These are phyloP conservation scores for Ennomos erosarius DNA, from an alignment of 2,888 invertebrate species.

Conservation along the genomic window DNA sequence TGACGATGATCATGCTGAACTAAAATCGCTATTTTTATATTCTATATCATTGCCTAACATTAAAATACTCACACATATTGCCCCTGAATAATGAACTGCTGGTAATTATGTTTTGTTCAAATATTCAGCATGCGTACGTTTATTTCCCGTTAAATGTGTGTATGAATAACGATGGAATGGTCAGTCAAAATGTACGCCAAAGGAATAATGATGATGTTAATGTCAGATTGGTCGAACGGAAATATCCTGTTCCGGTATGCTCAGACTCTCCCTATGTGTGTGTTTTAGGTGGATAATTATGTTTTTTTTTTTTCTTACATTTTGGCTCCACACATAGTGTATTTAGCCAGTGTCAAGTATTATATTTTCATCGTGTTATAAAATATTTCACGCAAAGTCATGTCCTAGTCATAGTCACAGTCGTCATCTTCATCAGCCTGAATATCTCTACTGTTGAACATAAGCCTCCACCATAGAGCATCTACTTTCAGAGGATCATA, in stretches of 20 bases:
- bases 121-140: slow-evolving; percentile 18
- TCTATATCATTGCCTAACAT: not conserved
- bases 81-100: not conserved
- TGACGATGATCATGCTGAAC: no score
- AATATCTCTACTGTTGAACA: no score
- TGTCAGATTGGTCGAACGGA: slow-evolving; percentile 21
- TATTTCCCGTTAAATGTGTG: slow-evolving; percentile 29
- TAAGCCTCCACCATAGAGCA: no score
- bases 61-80: slow-evolving; percentile 1
- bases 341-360: no score
- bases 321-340: no score
- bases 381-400: no score
- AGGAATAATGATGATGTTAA: slow-evolving; percentile 28
- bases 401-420: no score
- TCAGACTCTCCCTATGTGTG: not conserved
- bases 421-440: no score
- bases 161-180: slow-evolving; percentile 22
- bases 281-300: not conserved
- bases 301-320: no score
- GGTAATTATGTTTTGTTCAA: slow-evolving; percentile 16
- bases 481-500: no score
- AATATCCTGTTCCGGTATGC: slow-evolving; percentile 17
- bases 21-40: no score
- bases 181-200: slow-evolving; percentile 27
- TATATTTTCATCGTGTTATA: no score